Percentiles rank a stretch among this genome's conserved stretches.
These are phyloP conservation scores for Drosophila sordidapex DNA, from an alignment of 2,888 invertebrate species.

Conservation along the genomic window DNA sequence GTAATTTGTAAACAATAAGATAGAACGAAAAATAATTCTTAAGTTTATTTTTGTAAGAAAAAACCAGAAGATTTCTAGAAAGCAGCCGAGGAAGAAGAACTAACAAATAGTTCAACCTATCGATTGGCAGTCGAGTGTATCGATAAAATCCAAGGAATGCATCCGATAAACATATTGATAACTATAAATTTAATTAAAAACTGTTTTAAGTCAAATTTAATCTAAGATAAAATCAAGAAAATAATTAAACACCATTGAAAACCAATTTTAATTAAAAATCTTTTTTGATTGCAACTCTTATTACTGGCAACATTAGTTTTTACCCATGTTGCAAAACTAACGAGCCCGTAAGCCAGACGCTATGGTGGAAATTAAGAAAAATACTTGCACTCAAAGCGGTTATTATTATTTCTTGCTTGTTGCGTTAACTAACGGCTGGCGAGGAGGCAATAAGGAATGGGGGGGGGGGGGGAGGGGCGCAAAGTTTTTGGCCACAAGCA, in stretches of 20 bases:
- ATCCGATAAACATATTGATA: background rate
- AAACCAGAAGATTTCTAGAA: background rate
- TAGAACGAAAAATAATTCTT: background rate
- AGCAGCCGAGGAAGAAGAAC: background rate
- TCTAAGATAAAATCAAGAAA: background rate
- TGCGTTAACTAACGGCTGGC: background rate
- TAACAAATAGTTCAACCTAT: background rate
- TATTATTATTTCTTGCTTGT: constrained; percentile 64
- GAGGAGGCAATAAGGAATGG: constrained; percentile 1
- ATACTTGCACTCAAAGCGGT: constrained; percentile 58
- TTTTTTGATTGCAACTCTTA: constrained; percentile 7
- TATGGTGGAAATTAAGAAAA: constrained; percentile 71
- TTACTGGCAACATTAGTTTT: constrained; percentile 22
- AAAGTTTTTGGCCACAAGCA: constrained; percentile 62
- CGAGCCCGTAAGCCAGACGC: constrained; percentile 33
- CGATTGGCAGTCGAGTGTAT: background rate
- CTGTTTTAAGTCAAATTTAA: background rate
- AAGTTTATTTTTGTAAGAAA: background rate
- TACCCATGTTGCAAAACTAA: constrained; percentile 36
- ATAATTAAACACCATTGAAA: constrained; percentile 3
- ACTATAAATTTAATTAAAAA: too few species aligned
- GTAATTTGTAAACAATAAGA: background rate
- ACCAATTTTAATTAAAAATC: constrained; percentile 56
- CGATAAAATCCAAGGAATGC: background rate
- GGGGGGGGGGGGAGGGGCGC: background rate